phyloP scores from a whole-genome alignment of 2,888 invertebrate species.

The Sipha maydis region DNA sequence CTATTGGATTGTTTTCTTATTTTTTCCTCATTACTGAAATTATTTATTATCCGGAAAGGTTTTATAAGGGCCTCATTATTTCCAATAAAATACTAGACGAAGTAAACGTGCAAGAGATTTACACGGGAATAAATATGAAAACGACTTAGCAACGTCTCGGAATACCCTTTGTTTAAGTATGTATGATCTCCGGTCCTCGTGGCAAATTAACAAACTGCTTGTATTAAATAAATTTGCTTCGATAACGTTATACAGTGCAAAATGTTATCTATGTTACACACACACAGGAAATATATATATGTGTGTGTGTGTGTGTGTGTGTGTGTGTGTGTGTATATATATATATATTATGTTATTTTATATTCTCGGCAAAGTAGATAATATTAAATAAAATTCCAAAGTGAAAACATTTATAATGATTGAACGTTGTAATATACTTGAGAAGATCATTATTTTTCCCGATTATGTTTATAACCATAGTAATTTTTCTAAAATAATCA shows the following conservation, averaged over 20 bases:
- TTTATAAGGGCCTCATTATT: not conserved
- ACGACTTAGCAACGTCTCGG: not conserved
- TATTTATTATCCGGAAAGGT: not conserved
- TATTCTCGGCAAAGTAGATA: too few species aligned
- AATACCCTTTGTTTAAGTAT: slow-evolving; percentile 4
- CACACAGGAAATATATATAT: too few species aligned
- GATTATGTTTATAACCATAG: too few species aligned
- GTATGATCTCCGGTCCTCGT: slow-evolving; percentile 12
- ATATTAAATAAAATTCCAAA: too few species aligned
- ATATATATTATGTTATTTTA: too few species aligned
- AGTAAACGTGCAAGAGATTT: not conserved
- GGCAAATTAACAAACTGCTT: not conserved
- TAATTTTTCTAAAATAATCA: too few species aligned
- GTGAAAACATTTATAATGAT: too few species aligned
- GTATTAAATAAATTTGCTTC: slow-evolving; percentile 24
- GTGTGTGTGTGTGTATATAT: too few species aligned
- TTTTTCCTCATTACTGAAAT: not conserved
- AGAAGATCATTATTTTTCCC: too few species aligned
- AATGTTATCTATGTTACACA: not conserved
- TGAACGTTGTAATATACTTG: too few species aligned
- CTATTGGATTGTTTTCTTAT: too few species aligned
- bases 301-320: too few species aligned
- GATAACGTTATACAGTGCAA: not conserved
- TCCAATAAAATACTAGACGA: not conserved
- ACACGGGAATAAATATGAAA: not conserved